Evolutionary conservation across 2,797 vertebrate genomes (phyloP).

Genomic region (Heteromormyrus szaboi): DNA sequence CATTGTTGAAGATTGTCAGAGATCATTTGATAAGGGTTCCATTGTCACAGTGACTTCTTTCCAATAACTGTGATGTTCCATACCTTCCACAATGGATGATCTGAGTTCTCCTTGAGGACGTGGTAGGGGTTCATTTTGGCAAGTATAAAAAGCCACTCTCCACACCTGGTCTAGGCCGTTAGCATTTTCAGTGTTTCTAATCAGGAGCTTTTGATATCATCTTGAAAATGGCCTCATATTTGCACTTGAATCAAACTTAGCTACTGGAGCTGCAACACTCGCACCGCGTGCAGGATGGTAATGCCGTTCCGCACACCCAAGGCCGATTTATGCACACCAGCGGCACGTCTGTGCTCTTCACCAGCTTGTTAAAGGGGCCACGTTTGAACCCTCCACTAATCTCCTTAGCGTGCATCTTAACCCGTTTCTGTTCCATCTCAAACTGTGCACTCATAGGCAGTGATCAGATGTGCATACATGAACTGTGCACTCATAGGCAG

Average conservation of each 20-base stretch:
- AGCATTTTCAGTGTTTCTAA: not conserved
- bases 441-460: not conserved
- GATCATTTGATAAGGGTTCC: not conserved
- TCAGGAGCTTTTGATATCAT: not conserved
- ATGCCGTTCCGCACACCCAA: not conserved
- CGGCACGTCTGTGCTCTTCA: not conserved
- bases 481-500: too few species aligned
- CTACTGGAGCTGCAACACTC: not conserved
- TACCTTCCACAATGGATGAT: not conserved
- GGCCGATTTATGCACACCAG: not conserved
- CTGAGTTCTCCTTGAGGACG: not conserved
- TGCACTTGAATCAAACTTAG: not conserved
- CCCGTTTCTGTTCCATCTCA: not conserved
- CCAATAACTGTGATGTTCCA: not conserved
- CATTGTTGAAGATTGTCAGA: not conserved
- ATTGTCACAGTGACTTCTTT: not conserved
- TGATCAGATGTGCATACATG: not conserved
- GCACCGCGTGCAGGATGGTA: not conserved
- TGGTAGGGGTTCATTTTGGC: not conserved
- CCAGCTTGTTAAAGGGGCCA: not conserved
- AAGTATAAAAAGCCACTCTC: not conserved
- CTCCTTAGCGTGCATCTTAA: not conserved
- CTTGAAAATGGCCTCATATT: not conserved
- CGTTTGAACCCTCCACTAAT: not conserved
- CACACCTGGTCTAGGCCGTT: not conserved